Evolutionary conservation across 2,113 vertebrate genomes (phyloP), one percentile per base, ranked within the genome.

Genomic region (Misgurnus anguillicaudatus): DNA sequence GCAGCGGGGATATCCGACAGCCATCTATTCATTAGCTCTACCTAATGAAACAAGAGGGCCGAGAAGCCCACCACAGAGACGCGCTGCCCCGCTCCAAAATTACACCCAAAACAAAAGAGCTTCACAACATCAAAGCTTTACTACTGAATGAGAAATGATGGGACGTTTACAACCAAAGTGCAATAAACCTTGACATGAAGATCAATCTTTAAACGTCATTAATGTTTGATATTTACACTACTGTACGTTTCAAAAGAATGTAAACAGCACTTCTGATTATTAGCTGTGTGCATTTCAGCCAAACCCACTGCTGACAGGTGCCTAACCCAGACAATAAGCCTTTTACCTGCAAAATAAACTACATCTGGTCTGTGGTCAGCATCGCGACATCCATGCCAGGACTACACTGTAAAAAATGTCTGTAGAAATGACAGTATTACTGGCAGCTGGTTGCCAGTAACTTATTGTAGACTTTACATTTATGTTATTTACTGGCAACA

Each of bases 1-100:
- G 87, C 88, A 86, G 86, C 76, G 51, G 78, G 85, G 79, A 86
- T 78, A 87, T 53, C 84, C 87, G 88, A 87, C 83, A 88, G 87
- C 83, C 90, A 90, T 91, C 89, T 92, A 92, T 93, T 92, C 90
- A 93, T 93, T 91, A 93, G 88, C 86, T 89, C 88, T 89, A 86
- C 89, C 91, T 92, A 93, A 93, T 93, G 90, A 93, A 92, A 93
- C 82, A 74, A 82, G 75, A 41, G 60, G 75, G 75, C 90, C 91
- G 90, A 92, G 90, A 89, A 88, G 84, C 87, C 89, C 85, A 89
- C 91, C 80, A 88, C 91, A 73, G 90, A 83, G 90, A 90, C 89
- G 90, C 90, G 90, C 88, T 90, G 89, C 90, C 24, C 89, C 86
- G 89, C 88, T 87, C 84, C 85, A 51, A 93, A 92, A 93, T 92